phyloP scores from a whole-genome alignment of 2,113 vertebrate genomes.

The Heteronetta atricapilla region DNA sequence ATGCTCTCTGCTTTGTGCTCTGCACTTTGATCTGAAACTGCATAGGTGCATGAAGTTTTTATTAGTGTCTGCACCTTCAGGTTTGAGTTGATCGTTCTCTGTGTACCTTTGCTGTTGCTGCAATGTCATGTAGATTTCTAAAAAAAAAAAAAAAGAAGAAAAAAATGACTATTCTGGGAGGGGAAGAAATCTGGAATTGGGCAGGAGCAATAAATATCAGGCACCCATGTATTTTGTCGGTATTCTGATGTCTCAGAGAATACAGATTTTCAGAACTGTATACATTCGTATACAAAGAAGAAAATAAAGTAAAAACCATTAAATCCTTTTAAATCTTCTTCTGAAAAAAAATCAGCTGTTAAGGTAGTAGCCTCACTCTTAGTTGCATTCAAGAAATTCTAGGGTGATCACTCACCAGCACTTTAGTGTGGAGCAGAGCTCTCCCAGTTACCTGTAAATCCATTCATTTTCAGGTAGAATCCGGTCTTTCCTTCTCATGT shows the following conservation, averaged over 20 bases:
- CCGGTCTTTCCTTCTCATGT: neutral
- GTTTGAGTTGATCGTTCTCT: neutral
- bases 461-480: neutral
- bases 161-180: neutral
- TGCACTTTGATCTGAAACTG: neutral
- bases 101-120: neutral
- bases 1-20: neutral
- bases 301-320: slow-evolving; percentile 46
- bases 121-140: neutral
- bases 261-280: neutral
- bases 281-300: slow-evolving; percentile 37
- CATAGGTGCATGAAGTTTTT: neutral
- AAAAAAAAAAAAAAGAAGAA: neutral
- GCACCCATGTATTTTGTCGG: neutral
- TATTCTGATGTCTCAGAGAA: slow-evolving; percentile 6
- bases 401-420: slow-evolving; percentile 1
- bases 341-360: slow-evolving; percentile 30
- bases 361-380: neutral
- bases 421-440: neutral
- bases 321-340: slow-evolving; percentile 37
- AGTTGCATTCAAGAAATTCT: neutral
- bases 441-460: neutral
- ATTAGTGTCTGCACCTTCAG: neutral
- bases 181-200: slow-evolving; percentile 1
- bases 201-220: neutral